phyloP scores from a whole-genome alignment of 2,113 vertebrate genomes.

The Indri indri region DNA sequence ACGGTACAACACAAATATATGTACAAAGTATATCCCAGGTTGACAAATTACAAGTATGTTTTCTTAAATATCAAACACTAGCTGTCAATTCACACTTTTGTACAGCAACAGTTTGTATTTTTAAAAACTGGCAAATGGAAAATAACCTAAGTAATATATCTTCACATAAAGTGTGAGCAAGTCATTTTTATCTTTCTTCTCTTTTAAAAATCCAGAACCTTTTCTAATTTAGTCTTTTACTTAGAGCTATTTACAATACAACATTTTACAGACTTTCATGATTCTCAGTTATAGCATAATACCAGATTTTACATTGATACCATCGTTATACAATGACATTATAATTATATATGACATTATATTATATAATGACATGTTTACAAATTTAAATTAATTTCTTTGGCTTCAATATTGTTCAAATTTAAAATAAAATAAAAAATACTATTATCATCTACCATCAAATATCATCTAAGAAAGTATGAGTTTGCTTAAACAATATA shows the following conservation, averaged over 20 bases:
- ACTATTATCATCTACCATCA: background rate
- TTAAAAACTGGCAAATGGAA: conserved; percentile 6
- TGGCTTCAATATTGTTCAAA: background rate
- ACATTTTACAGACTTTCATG: background rate
- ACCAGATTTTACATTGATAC: background rate
- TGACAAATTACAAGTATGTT: background rate
- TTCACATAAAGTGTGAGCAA: background rate
- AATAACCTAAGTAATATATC: background rate
- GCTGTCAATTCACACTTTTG: conserved; percentile 43
- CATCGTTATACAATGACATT: background rate
- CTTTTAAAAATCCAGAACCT: background rate
- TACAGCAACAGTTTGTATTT: background rate
- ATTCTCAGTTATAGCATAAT: background rate
- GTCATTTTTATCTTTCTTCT: background rate
- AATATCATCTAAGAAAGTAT: background rate
- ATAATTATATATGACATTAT: too few relatives aligned
- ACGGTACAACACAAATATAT: background rate
- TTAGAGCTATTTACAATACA: background rate
- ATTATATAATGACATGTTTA: background rate
- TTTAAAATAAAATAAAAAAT: background rate
- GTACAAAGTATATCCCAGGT: background rate
- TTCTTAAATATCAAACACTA: conserved; percentile 17
- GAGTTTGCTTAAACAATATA: background rate
- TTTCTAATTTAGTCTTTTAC: background rate
- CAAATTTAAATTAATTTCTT: conserved; percentile 3